Percentiles rank a stretch among this genome's conserved stretches.
Conservation (phyloP, 1,140 invertebrate genomes). For the Ooceraea biroi region DNA sequence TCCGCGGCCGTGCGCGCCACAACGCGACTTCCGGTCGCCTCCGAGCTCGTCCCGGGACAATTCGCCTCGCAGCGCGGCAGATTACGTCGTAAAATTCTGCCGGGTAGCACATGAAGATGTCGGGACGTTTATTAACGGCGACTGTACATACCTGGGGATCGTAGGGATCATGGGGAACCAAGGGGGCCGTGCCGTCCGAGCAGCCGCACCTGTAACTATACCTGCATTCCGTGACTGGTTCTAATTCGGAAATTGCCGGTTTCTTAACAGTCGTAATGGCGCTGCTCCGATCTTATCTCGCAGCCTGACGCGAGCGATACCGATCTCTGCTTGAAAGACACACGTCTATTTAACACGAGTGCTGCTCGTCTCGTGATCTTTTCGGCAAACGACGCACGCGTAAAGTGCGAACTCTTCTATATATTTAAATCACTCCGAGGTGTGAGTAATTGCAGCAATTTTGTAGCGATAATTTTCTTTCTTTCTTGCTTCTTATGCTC, state of each 20-base stretch:
- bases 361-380: neutral
- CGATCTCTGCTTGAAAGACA: too few relatives aligned
- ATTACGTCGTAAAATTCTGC: constrained; percentile 25
- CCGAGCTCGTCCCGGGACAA: neutral
- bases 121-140: constrained; percentile 10
- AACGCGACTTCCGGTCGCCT: constrained; percentile 14
- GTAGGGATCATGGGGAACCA: neutral
- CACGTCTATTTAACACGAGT: neutral
- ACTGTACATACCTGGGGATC: constrained; percentile 3
- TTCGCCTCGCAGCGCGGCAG: constrained; percentile 5
- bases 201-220: constrained; percentile 73
- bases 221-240: constrained; percentile 79
- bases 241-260: constrained; percentile 83
- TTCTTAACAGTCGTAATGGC: constrained; percentile 77
- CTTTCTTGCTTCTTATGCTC: neutral
- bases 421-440: too few relatives aligned
- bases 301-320: too few relatives aligned
- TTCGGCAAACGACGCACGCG: too few relatives aligned
- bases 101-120: neutral
- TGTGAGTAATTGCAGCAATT: neutral
- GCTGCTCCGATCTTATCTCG: constrained; percentile 68
- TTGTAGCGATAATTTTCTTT: neutral
- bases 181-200: constrained; percentile 44
- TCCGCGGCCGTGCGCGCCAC: neutral
- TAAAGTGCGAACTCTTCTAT: too few relatives aligned